Base-by-base conservation (phyloP, 2,113 vertebrate species). In the Trinectes maculatus region DNA sequence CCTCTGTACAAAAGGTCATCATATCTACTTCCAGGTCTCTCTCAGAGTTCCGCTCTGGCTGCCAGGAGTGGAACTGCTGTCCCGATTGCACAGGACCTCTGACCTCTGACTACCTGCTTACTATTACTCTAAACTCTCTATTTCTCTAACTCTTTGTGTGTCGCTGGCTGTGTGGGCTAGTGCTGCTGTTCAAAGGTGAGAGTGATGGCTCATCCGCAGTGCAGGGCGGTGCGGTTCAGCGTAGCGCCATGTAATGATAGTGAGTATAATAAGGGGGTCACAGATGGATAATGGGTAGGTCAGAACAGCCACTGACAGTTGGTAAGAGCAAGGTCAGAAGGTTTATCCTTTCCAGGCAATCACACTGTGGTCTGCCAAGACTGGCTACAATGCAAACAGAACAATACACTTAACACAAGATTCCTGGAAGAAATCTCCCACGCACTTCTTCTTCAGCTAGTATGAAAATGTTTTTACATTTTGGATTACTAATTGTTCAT, bases 21-120 rank as follows among this genome's bases (percentile, higher is more conserved):
- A 24, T 87, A 86, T 92, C 88, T 84, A 85, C 89, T 91, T 92
- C 91, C 87, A 87, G 91, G 87, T 92, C 84, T 51, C 71, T 77
- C 62, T 52, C 74, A 34, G 72, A 88, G 85, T 89, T 91, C 84
- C 78, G 73, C 82, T 80, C 77, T 15, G 57, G 71, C 77, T 87
- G 87, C 88, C 89, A 91, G 81, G 83, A 82, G 81, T 77, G 68
- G 77, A 87, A 79, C 73, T 66, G 85, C 78, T 65, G 79, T 91
- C 76, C 80, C 75, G 85, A 92, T 86, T 86, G 86, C 68, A 34
- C 55, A 15, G 26, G 65, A 81, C 88, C 87, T 82, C 75, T 89
- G 80, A 89, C 86, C 80, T 77, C 74, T 39, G 71, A 70, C 85
- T 84, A 81, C 83, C 84, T 85, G 83, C 83, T 82, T 71, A 66